Evolutionary conservation across 1,140 invertebrate genomes (phyloP), one percentile per base, ranked within the genome.

Genomic region (Nilaparvata lugens): DNA sequence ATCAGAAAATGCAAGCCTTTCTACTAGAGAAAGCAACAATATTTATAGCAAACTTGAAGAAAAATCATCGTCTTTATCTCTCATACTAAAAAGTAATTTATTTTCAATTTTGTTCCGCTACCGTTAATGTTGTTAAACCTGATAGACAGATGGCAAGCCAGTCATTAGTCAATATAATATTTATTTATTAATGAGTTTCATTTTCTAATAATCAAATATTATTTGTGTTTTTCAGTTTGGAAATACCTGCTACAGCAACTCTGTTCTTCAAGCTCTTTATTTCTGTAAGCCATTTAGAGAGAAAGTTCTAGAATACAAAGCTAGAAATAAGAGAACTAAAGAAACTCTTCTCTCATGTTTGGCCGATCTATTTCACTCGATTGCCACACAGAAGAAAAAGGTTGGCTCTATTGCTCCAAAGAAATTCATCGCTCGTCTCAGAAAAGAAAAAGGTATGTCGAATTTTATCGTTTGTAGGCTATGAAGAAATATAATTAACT

Each of bases 201-300:
- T 58, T n/a, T n/a, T n/a, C n/a, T n/a, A n/a, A n/a, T n/a, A n/a
- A n/a, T n/a, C n/a, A n/a, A n/a, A 40, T 40, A 40, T 40, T 56
- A 31, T 51, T 51, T 48, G 16, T 62, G 52, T 56, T 71, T 85
- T 88, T 67, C 78, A 97, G 94, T 99, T 99, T 84, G 97, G 97
- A 58, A 99, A 99, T 77, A 99, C 97, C 9, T 99, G 97, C 77
- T 99, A 99, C 72, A 97, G 95, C 73, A 99, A 99, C 78, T 98
- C 95, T 42, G 97, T 99, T 57, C 80, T 99, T 58, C 97, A 99
- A 85, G 97, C 97, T 18, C 80, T 99, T 57, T 99, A 98, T 74
- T 99, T 99, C 74, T 99, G 97, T 76, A 89, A 94, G 72, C 96
- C 96, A 63, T 99, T 99, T 74, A 83, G 97, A 74, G 96, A 99